Evolutionary conservation across 2,113 vertebrate species (phyloP).

Genomic region (Alethe diademata): DNA sequence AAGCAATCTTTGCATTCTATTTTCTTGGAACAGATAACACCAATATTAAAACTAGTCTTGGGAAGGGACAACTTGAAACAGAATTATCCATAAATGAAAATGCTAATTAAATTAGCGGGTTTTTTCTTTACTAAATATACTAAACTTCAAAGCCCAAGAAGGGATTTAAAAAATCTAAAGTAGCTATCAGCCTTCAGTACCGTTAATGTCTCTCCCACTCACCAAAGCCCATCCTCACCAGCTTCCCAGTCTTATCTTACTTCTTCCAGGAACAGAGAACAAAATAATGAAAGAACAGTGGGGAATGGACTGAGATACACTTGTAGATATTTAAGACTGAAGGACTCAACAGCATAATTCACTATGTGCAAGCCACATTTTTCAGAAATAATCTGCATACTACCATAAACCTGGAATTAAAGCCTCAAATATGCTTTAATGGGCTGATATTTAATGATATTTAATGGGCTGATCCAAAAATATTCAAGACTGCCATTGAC

Average conservation of each 20-base stretch:
- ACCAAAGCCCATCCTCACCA: background rate
- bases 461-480: background rate
- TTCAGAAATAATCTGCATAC: background rate
- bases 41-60: background rate
- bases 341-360: background rate
- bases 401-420: background rate
- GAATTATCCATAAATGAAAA: conserved; percentile 26
- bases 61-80: conserved; percentile 6
- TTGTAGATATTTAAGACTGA: background rate
- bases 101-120: background rate
- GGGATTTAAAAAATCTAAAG: background rate
- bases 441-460: background rate
- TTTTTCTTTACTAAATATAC: background rate
- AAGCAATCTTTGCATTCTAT: background rate
- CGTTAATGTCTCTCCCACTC: background rate
- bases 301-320: background rate
- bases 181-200: background rate
- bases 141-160: background rate
- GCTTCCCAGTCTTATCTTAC: background rate
- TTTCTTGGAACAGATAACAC: background rate
- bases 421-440: background rate
- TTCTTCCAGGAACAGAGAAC: background rate
- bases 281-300: background rate
- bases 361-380: background rate
- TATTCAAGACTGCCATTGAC: background rate